Conservation (phyloP, 1,140 invertebrate genomes). For the Tetramorium alpestre region DNA sequence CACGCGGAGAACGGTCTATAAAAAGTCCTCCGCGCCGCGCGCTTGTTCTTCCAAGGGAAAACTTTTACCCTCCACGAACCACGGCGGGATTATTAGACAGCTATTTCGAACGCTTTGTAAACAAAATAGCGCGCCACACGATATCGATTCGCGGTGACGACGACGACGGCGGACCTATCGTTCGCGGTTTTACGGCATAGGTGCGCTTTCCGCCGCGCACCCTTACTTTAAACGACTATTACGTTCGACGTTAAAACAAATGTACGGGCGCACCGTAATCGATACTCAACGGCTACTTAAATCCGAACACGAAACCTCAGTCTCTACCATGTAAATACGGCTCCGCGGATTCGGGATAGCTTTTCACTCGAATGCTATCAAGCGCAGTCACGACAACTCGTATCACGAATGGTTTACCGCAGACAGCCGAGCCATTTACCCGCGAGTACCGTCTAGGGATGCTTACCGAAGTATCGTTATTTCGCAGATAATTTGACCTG, state of each 20-base stretch:
- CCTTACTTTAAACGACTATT: constrained; percentile 51
- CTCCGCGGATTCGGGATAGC: constrained; percentile 63
- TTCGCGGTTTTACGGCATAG: constrained; percentile 24
- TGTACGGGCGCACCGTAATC: constrained; percentile 46
- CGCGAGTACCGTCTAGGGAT: constrained; percentile 50
- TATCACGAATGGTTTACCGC: constrained; percentile 70
- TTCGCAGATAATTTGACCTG: not conserved
- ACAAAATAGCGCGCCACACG: constrained; percentile 22
- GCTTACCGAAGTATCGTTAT: constrained; percentile 34
- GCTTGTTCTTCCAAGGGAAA: not conserved
- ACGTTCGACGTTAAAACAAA: constrained; percentile 54
- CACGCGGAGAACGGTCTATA: not conserved
- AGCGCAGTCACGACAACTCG: constrained; percentile 65
- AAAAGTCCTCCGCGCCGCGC: constrained; percentile 5
- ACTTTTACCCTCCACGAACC: constrained; percentile 32
- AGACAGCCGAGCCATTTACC: constrained; percentile 65
- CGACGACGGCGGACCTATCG: not conserved
- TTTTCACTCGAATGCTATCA: constrained; percentile 67
- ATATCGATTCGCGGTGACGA: constrained; percentile 39
- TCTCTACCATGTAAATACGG: constrained; percentile 51
- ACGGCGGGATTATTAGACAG: constrained; percentile 25
- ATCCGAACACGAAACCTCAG: constrained; percentile 54
- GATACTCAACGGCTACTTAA: constrained; percentile 60
- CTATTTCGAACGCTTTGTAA: constrained; percentile 37
- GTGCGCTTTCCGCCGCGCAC: constrained; percentile 27